phyloP scores from a whole-genome alignment of 2,113 vertebrate species.

The Chaetorhynchus papuensis region DNA sequence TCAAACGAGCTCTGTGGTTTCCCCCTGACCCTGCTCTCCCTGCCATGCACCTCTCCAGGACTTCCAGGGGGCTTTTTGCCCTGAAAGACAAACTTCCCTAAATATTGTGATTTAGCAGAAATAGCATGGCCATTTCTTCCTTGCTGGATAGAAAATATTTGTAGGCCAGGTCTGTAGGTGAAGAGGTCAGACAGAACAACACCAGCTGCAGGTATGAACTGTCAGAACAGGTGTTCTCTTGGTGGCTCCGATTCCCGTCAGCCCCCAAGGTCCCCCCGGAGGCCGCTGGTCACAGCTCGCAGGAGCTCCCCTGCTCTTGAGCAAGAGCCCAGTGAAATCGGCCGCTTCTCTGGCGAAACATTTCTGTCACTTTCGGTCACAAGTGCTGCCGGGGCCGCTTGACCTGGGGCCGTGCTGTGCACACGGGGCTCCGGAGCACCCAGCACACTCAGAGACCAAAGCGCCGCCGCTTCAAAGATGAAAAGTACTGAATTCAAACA shows the following conservation, averaged over 20 bases:
- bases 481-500: neutral
- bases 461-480: neutral
- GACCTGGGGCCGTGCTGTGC: neutral
- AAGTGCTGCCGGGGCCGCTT: accelerated
- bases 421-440: accelerated
- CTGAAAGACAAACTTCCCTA: neutral
- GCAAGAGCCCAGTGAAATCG: neutral
- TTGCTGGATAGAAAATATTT: neutral
- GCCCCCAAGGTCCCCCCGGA: accelerated
- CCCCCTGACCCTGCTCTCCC: neutral
- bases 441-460: neutral
- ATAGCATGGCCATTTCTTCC: neutral
- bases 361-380: neutral
- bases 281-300: accelerated
- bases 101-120: neutral
- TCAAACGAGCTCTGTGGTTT: neutral
- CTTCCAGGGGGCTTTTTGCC: neutral
- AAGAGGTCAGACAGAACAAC: neutral
- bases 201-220: accelerated
- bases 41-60: neutral
- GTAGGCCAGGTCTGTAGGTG: neutral
- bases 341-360: neutral
- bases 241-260: neutral
- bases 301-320: neutral
- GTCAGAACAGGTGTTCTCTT: accelerated